Conservation (phyloP, 1,140 invertebrate genomes). For the Bradysia coprophila region DNA sequence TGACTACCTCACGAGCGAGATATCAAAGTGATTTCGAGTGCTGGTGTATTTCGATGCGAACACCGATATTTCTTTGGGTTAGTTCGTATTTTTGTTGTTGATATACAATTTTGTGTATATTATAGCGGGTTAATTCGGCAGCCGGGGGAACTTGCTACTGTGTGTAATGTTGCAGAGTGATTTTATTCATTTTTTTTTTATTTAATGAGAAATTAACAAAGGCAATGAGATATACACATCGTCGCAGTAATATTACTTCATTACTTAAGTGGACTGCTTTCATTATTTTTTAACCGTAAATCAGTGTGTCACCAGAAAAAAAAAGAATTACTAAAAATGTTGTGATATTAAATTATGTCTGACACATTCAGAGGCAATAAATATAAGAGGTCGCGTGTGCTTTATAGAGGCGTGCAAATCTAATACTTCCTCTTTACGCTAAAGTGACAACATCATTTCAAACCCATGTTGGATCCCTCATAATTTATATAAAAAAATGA, state of each 20-base stretch:
- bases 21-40: background rate
- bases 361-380: background rate
- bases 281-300: no score
- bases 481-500: constrained; percentile 2
- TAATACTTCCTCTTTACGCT: constrained; percentile 1
- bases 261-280: no score
- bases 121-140: no score
- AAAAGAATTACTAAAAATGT: background rate
- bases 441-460: constrained; percentile 2
- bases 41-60: background rate
- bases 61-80: no score
- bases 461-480: background rate
- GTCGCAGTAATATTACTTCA: no score
- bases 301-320: background rate
- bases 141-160: no score
- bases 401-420: constrained; percentile 1
- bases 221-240: no score
- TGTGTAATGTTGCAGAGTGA: no score
- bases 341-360: background rate
- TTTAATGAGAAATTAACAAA: no score
- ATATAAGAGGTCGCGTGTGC: background rate
- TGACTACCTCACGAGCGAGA: background rate
- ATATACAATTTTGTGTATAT: no score
- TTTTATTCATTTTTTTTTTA: background rate
- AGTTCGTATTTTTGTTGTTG: no score